These are phyloP conservation scores for Gyrodactylus bullatarudis DNA, from an alignment of 1,140 invertebrate genomes.

Conservation along the genomic window DNA sequence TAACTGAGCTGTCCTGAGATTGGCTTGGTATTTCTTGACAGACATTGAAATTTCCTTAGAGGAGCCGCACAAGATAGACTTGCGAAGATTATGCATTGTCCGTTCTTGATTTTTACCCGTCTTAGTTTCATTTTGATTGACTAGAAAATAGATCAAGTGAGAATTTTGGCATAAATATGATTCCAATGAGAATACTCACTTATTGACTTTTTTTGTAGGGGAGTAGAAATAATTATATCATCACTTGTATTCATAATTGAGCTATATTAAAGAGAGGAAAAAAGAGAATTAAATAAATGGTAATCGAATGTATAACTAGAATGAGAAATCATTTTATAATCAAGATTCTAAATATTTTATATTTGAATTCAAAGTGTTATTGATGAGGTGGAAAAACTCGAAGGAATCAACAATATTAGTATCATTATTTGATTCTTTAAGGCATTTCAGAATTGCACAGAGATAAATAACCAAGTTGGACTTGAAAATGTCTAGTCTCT, in stretches of 20 bases:
- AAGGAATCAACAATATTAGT: not conserved
- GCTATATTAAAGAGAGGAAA: not conserved
- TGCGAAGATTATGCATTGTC: not conserved
- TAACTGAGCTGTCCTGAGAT: not conserved
- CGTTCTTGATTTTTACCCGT: not conserved
- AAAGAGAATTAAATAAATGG: no score
- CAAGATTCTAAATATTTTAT: no score
- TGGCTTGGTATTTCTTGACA: not conserved
- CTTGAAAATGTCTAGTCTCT: no score
- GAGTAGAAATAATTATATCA: no score
- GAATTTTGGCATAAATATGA: no score
- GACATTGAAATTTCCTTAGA: not conserved
- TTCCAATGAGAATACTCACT: not conserved
- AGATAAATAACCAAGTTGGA: not conserved
- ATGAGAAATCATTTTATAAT: no score
- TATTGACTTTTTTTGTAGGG: not conserved
- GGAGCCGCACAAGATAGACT: not conserved
- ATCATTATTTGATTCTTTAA: not conserved
- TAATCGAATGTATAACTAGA: no score
- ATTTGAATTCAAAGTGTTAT: not conserved
- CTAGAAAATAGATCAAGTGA: no score
- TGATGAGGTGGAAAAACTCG: not conserved
- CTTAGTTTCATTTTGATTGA: not conserved
- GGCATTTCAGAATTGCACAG: not conserved
- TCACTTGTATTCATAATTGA: not conserved